Evolutionary conservation across 2,888 invertebrate genomes (phyloP).

Genomic region (Erpobdella octoculata): DNA sequence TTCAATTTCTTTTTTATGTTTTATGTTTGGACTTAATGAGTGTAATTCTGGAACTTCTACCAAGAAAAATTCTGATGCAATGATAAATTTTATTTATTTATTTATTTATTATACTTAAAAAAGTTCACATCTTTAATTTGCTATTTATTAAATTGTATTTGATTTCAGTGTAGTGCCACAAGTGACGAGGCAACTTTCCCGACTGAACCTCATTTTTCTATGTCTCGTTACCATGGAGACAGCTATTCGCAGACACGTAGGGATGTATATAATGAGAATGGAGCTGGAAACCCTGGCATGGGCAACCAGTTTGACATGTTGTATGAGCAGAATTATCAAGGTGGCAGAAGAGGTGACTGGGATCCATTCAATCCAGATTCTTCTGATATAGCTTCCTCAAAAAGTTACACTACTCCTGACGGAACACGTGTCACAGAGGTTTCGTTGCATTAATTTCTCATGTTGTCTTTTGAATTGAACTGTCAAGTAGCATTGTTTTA

Average conservation of each 20-base stretch:
- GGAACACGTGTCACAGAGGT: constrained; percentile 4
- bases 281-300: neutral
- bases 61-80: neutral
- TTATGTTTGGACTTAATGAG: neutral
- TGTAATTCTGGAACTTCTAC: neutral
- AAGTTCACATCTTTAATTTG: neutral
- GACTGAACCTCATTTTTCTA: constrained; percentile 12
- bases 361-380: neutral
- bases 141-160: neutral
- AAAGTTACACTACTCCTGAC: neutral
- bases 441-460: neutral
- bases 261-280: neutral
- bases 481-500: neutral
- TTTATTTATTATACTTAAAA: neutral
- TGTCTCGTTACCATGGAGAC: neutral
- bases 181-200: constrained; percentile 26
- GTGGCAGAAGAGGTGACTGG: neutral
- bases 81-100: neutral
- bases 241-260: neutral
- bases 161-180: constrained; percentile 16
- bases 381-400: neutral
- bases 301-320: constrained; percentile 11
- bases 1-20: neutral
- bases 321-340: constrained; percentile 15
- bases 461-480: neutral